Evolutionary conservation across 2,888 invertebrate species (phyloP).

Genomic region (Tipula helvola): DNA sequence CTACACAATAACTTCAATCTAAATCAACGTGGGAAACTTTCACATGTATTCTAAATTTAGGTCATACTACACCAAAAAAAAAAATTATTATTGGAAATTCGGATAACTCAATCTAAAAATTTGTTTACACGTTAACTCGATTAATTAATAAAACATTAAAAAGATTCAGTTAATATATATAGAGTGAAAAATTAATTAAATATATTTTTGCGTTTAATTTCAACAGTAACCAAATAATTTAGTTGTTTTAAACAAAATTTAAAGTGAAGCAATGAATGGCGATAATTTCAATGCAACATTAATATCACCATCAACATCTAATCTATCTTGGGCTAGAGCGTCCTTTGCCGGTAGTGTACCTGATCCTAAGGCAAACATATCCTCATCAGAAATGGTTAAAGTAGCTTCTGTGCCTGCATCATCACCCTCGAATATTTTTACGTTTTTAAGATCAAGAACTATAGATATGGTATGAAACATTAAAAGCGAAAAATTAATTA

Average conservation of each 20-base stretch:
- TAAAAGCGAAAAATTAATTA: no score
- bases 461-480: background rate
- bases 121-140: background rate
- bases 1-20: background rate
- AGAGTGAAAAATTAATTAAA: background rate
- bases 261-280: constrained; percentile 13
- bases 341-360: constrained; percentile 15
- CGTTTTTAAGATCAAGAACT: constrained; percentile 17
- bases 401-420: constrained; percentile 15
- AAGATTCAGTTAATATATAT: background rate
- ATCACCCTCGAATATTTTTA: constrained; percentile 16
- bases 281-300: constrained; percentile 15
- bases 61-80: background rate
- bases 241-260: background rate
- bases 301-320: constrained; percentile 18
- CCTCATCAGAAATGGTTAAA: constrained; percentile 16
- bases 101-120: background rate
- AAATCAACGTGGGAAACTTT: background rate
- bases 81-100: background rate
- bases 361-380: constrained; percentile 15
- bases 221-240: background rate
- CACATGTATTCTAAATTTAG: no score
- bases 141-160: background rate
- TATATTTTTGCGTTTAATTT: background rate
- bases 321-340: constrained; percentile 16